Evolutionary conservation across 2,888 invertebrate species (phyloP).

Genomic region (Hofmannophila pseudospretella): DNA sequence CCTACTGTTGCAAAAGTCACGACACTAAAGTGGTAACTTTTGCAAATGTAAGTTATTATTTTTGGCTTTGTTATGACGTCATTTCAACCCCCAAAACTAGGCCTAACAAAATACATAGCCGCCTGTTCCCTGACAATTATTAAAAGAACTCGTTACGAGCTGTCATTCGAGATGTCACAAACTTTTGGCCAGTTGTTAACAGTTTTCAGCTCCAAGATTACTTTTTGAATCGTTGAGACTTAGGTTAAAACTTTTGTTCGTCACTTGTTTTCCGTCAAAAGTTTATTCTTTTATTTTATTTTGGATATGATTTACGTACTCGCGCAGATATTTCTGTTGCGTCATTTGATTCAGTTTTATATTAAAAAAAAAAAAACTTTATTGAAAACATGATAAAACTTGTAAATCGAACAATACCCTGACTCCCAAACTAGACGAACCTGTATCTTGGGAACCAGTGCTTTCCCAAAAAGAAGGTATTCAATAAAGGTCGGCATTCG

Average conservation of each 20-base stretch:
- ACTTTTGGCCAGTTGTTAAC: slow-evolving; percentile 19
- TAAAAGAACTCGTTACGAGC: not conserved
- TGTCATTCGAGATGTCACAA: not conserved
- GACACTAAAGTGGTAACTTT: too few relatives aligned
- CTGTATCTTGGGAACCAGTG: too few relatives aligned
- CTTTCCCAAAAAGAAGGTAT: too few relatives aligned
- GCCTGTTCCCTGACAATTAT: not conserved
- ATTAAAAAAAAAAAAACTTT: too few relatives aligned
- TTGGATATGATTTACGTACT: not conserved
- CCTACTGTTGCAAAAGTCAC: too few relatives aligned
- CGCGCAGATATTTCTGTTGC: not conserved
- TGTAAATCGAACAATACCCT: too few relatives aligned
- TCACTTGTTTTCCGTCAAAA: not conserved
- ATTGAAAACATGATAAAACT: too few relatives aligned
- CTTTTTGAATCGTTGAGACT: not conserved
- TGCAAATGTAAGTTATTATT: too few relatives aligned
- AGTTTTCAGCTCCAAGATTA: slow-evolving; percentile 11
- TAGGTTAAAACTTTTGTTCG: not conserved
- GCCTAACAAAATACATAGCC: not conserved
- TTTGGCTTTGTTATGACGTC: too few relatives aligned
- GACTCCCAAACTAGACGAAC: too few relatives aligned
- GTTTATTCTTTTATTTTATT: not conserved
- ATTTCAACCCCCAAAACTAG: not conserved
- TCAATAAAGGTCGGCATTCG: too few relatives aligned
- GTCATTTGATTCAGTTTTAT: too few relatives aligned